A percentile compares a stretch with the other conserved stretches of the same genome.
Evolutionary conservation across 2,888 invertebrate genomes (phyloP).

Genomic region (Zygaena filipendulae): DNA sequence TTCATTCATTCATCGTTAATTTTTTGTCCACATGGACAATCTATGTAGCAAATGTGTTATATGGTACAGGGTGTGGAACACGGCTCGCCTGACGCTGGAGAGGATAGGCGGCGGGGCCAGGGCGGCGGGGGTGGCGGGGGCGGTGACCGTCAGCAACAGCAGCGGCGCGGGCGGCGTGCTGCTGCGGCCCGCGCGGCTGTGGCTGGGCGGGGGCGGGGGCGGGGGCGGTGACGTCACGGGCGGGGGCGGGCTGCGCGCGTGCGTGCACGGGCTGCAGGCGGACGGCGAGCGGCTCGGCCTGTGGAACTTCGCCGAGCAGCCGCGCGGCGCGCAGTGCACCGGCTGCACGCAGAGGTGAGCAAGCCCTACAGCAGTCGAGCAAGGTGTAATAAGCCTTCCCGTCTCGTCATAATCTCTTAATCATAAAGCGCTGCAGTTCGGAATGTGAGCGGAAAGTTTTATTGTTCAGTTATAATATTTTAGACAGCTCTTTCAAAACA

Average conservation of each 20-base stretch:
- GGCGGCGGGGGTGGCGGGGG: too few relatives aligned
- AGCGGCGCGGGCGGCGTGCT: conserved; percentile 21
- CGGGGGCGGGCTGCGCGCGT: conserved; percentile 81
- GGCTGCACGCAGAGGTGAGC: conserved; percentile 82
- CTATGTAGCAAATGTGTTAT: too few relatives aligned
- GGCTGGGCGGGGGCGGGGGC: conserved; percentile 56
- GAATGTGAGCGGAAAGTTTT: too few relatives aligned
- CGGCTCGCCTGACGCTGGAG: conserved; percentile 75
- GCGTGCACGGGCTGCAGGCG: conserved; percentile 81
- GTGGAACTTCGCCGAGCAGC: conserved; percentile 85
- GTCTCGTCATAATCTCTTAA: too few relatives aligned
- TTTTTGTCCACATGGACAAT: too few relatives aligned
- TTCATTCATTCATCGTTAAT: too few relatives aligned
- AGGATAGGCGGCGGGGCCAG: conserved; percentile 27
- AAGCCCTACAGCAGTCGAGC: background rate
- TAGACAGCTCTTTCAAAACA: too few relatives aligned
- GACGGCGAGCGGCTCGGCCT: conserved; percentile 85
- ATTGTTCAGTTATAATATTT: too few relatives aligned
- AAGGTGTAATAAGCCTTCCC: too few relatives aligned
- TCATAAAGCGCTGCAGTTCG: too few relatives aligned
- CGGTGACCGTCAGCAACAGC: conserved; percentile 30
- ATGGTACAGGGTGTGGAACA: conserved; percentile 71
- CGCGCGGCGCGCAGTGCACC: conserved; percentile 73
- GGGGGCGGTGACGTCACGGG: conserved; percentile 31
- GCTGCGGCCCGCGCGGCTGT: conserved; percentile 34